Base-by-base conservation (phyloP, 1,140 invertebrate genomes). In the Megathymus violae region DNA sequence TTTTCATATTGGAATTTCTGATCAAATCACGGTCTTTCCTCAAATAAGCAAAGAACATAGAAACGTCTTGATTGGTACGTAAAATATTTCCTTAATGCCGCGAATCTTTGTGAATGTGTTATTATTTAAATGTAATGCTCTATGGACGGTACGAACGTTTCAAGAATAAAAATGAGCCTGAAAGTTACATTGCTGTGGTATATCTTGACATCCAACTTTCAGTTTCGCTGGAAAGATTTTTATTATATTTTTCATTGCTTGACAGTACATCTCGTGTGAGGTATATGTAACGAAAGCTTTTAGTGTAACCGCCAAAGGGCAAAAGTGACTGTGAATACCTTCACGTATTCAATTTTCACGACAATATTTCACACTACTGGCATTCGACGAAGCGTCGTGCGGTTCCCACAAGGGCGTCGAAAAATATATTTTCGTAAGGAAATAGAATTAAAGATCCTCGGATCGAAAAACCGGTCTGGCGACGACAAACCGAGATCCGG, bases 331-430 rank as follows among this genome's bases (percentile, higher is more conserved):
- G 73, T 71, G 74, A 85, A 87, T 85, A 79, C 74, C 74, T 82
- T 71, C 84, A 87, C 85, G 84, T 87, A 81, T 88, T 87, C 81
- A 84, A 85, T 88, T 85, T 84, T 70, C 76, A 62, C 76, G 77
- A 78, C 78, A 83, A 85, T 85, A 85, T 87, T 82, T 87, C 82
- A 85, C 76, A 68, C 74, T 74, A 76, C 56, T 74, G 78, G 71
- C 75, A 69, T 74, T 79, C 71, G 75, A 75, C 67, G 70, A 73
- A 67, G 75, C 71, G 74, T 74, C 72, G 62, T 63, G 64, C 71
- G 65, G 62, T 76, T 54, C 61, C 73, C 70, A 64, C 72, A 79
- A 69, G 69, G 76, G 77, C 71, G 58, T 70, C 67, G 67, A 62
- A 78, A 74, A 78, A 80, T 69, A 80, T 76, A 78, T 82, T 79